phyloP scores from a whole-genome alignment of 2,888 invertebrate species.

The Brachylomia viminalis region DNA sequence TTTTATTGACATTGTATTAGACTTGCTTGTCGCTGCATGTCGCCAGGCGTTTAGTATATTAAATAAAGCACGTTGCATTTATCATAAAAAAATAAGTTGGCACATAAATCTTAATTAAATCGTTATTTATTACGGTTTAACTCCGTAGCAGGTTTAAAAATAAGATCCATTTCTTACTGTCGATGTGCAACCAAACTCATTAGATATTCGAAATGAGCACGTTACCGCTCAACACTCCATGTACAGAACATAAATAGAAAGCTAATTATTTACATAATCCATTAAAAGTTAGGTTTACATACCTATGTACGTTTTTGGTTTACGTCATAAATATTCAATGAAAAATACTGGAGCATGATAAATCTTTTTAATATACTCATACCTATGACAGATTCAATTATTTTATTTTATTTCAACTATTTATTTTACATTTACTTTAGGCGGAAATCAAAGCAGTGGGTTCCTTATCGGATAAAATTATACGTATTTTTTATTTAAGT shows the following conservation, averaged over 20 bases:
- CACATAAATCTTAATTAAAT: slow-evolving; percentile 48
- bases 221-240: slow-evolving; percentile 56
- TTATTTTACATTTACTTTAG: slow-evolving; percentile 26
- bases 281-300: slow-evolving; percentile 57
- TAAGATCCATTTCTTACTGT: slow-evolving; percentile 43
- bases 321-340: slow-evolving; percentile 54
- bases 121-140: slow-evolving; percentile 33
- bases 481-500: neutral
- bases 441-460: neutral
- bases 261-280: slow-evolving; percentile 69
- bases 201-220: slow-evolving; percentile 64
- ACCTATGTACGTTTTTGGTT: slow-evolving; percentile 46
- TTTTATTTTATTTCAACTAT: slow-evolving; percentile 12
- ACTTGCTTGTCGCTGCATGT: neutral
- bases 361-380: slow-evolving; percentile 36
- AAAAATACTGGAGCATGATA: slow-evolving; percentile 44
- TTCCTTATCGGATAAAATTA: slow-evolving; percentile 9
- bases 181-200: slow-evolving; percentile 57
- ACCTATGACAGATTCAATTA: slow-evolving; percentile 45
- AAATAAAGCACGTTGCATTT: neutral
- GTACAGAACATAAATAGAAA: slow-evolving; percentile 68
- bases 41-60: neutral
- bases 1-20: no score
- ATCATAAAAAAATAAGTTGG: neutral
- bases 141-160: slow-evolving; percentile 25